These are phyloP conservation scores for Lucifuga dentata DNA, from an alignment of 2,113 vertebrate species.

Conservation along the genomic window DNA sequence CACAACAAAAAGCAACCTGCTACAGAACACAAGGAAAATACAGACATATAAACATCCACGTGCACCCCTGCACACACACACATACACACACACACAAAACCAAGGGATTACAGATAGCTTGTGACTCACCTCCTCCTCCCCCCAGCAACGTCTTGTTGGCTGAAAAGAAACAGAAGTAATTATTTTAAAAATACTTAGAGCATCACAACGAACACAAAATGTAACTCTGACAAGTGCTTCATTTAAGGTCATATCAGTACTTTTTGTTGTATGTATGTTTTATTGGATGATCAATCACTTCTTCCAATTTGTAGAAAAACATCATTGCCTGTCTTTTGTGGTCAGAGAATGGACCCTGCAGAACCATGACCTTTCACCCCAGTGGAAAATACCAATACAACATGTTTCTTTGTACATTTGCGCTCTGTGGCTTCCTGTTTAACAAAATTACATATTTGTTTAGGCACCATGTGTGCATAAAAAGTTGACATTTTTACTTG, in stretches of 20 bases:
- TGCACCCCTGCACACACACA: conserved; percentile 14
- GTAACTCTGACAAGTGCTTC: not conserved
- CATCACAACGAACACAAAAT: not conserved
- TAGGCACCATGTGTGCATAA: not conserved
- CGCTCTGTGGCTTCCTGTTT: not conserved
- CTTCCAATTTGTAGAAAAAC: too few species aligned
- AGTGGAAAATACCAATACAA: not conserved
- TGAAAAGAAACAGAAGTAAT: conserved; percentile 75
- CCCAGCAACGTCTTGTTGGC: conserved; percentile 90
- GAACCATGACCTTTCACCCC: conserved; percentile 7
- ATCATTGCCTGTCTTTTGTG: not conserved
- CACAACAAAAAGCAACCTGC: conserved; percentile 66
- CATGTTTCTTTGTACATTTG: too few species aligned
- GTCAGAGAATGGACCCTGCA: not conserved
- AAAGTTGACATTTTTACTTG: conserved; percentile 5
- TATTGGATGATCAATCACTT: not conserved
- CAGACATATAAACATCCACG: conserved; percentile 2
- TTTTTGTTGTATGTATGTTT: too few species aligned
- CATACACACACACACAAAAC: too few species aligned
- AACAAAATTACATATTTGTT: conserved; percentile 7
- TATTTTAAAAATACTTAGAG: conserved; percentile 6
- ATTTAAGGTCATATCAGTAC: not conserved
- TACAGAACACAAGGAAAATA: conserved; percentile 43
- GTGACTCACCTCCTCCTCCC: conserved; percentile 88
- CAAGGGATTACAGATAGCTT: conserved; percentile 34